These are phyloP conservation scores for Epirrhoe alternata DNA, from an alignment of 2,888 invertebrate species.

Conservation along the genomic window DNA sequence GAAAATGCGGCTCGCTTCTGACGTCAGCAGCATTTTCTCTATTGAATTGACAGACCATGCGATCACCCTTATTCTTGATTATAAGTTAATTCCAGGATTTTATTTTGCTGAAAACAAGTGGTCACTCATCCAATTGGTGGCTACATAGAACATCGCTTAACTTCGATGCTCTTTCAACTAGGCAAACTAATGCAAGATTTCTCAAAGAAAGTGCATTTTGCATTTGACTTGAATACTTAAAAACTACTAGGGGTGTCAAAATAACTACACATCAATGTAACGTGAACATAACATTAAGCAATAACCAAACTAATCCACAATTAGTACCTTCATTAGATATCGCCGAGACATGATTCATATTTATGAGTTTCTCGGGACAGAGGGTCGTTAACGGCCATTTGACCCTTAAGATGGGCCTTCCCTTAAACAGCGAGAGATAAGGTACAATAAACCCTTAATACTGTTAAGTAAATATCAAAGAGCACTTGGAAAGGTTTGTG, in stretches of 20 bases:
- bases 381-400: conserved; percentile 50
- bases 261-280: neutral
- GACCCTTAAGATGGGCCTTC: conserved; percentile 51
- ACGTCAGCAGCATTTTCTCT: too few species aligned
- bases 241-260: neutral
- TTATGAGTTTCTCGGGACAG: conserved; percentile 49
- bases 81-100: too few species aligned
- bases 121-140: too few species aligned
- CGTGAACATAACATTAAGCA: conserved; percentile 27
- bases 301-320: conserved; percentile 45
- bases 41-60: too few species aligned
- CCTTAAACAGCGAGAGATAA: conserved; percentile 49
- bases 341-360: conserved; percentile 53
- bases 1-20: too few species aligned
- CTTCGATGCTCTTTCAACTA: too few species aligned
- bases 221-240: neutral
- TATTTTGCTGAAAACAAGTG: too few species aligned
- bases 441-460: conserved; percentile 42
- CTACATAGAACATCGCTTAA: too few species aligned
- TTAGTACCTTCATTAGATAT: conserved; percentile 43
- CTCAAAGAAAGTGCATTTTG: neutral
- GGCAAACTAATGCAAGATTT: neutral
- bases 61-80: neutral
- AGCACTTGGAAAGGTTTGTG: conserved; percentile 7
- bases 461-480: conserved; percentile 35